Conservation (phyloP, 2,888 invertebrate genomes). For the Leptinotarsa peninsularis region DNA sequence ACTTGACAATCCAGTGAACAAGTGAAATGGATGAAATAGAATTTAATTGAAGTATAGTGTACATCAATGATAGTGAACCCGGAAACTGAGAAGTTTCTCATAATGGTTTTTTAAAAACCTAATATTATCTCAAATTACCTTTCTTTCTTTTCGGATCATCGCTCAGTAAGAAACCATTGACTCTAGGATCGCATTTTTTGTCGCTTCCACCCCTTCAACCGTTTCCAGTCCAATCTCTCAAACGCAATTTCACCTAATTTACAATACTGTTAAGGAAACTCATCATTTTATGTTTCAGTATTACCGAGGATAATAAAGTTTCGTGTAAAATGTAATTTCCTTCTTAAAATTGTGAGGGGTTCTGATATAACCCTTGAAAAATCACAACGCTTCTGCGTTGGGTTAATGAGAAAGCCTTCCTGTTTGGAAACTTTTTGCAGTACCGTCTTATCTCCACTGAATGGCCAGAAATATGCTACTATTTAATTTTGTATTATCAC, state of each 20-base stretch:
- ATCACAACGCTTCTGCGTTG: not conserved
- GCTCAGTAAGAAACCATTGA: no score
- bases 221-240: not conserved
- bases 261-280: conserved; percentile 4
- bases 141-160: no score
- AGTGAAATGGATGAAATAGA: no score
- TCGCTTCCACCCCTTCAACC: not conserved
- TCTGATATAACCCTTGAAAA: conserved; percentile 11
- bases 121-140: no score
- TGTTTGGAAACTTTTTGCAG: conserved; percentile 3
- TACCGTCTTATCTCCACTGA: not conserved
- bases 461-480: conserved; percentile 1
- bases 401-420: conserved; percentile 13
- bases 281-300: conserved; percentile 5
- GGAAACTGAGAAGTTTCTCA: no score
- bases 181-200: no score
- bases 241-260: not conserved
- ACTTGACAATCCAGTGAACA: no score
- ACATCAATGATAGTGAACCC: no score
- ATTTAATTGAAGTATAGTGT: no score
- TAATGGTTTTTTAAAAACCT: no score
- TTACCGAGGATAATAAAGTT: conserved; percentile 2
- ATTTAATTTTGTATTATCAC: conserved; percentile 2
- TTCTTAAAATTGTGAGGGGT: not conserved
- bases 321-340: conserved; percentile 10